Evolutionary conservation across 2,113 vertebrate species (phyloP), one percentile per base, ranked within the genome.

Genomic region (western clawed frog (Xenopus tropicalis)): DNA sequence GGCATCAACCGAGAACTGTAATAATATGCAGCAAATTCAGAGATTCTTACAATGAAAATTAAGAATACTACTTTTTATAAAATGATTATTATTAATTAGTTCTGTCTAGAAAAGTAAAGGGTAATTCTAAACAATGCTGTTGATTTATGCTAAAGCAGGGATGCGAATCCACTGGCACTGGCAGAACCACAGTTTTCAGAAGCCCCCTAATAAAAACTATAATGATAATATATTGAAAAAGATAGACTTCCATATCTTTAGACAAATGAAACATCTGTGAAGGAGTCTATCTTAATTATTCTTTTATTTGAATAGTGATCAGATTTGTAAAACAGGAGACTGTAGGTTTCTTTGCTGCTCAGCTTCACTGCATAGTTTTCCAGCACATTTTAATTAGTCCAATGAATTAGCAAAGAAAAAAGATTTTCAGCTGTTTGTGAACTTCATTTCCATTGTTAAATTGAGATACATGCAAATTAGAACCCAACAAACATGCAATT

Each of bases 381-480:
- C 44, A 69, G 44, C 17, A 24, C 73, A 62, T 69, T 75, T 75
- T 69, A 75, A 75, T 69, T 69, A 69, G 66, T 43, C 62, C 57
- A 69, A 42, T 42, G 66, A 75, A 75, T 75, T 69, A 69, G 58
- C 57, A 62, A 69, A 69, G 66, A 69, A 75, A n/a, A 69, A 51
- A 75, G 69, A 64, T 48, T 69, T 59, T 69, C 58, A 54, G 9
- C 73, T 69, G 66, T 69, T 75, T 75, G 73, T 66, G 58, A 75
- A 75, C 58, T 75, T 75, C 73, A 69, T 69, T 75, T 63, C 73
- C 73, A 75, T 66, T 69, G 73, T 75, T 69, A 75, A 75, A 75
- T 62, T 75, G 66, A 75, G 73, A 75, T 64, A 75, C 73, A 75
- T 75, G 73, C 73, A 75, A 75, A 75, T 75, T 75, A 75, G 66